Evolutionary conservation across 1,140 invertebrate genomes (phyloP).

Genomic region (Muscidifurax raptorellus): DNA sequence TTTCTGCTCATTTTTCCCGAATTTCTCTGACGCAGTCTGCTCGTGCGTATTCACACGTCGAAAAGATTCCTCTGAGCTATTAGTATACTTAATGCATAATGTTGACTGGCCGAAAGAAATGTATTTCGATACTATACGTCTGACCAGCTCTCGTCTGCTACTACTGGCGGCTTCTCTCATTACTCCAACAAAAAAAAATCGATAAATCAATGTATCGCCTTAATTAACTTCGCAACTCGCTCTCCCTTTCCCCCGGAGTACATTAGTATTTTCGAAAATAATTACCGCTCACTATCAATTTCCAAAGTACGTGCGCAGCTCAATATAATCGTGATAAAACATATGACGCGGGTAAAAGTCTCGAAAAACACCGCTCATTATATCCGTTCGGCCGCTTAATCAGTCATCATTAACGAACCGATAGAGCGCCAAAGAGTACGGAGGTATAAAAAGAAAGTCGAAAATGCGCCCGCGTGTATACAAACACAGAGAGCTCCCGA

Average conservation of each 20-base stretch:
- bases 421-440: background rate
- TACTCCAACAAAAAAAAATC: no score
- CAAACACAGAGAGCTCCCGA: no score
- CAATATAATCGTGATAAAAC: no score
- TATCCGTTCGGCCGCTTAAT: background rate
- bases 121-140: no score
- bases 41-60: background rate
- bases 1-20: constrained; percentile 1
- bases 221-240: no score
- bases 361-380: background rate
- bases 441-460: background rate
- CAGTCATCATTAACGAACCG: background rate
- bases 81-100: no score
- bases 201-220: no score
- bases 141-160: no score
- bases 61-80: background rate
- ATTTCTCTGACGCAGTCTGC: background rate
- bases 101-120: no score
- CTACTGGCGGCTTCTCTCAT: no score
- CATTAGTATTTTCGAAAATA: background rate
- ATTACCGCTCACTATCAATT: background rate
- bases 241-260: no score
- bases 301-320: no score
- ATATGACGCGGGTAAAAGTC: background rate
- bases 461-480: background rate